A percentile compares a stretch with the other conserved stretches of the same genome.
phyloP scores from a whole-genome alignment of 2,797 vertebrate genomes.

The Arnoldichthys spilopterus region DNA sequence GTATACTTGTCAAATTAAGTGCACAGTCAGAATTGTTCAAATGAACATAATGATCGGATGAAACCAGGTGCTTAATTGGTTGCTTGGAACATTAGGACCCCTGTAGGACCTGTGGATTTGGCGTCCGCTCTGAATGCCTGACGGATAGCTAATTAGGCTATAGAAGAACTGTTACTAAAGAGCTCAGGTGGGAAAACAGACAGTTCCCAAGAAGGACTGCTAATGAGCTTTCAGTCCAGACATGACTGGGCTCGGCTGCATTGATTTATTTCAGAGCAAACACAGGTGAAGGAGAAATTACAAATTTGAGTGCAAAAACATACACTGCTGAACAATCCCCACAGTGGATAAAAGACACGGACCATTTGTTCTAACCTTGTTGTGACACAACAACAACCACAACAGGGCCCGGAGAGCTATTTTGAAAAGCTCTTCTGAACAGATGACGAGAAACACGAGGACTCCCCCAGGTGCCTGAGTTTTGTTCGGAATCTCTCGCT shows the following conservation, averaged over 20 bases:
- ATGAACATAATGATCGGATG: conserved; percentile 43
- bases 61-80: conserved; percentile 51
- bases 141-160: conserved; percentile 52
- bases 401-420: conserved; percentile 43
- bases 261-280: conserved; percentile 50
- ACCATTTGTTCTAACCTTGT: conserved; percentile 54
- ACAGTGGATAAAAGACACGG: conserved; percentile 48
- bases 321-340: conserved; percentile 45
- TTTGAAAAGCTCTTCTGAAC: conserved; percentile 44
- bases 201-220: conserved; percentile 41
- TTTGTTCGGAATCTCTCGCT: conserved; percentile 51
- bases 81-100: conserved; percentile 44
- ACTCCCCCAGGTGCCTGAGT: conserved; percentile 49
- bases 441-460: conserved; percentile 51
- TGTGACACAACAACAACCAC: conserved; percentile 58
- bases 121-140: conserved; percentile 38
- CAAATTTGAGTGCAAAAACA: conserved; percentile 47
- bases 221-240: conserved; percentile 50
- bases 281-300: conserved; percentile 42
- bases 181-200: conserved; percentile 54
- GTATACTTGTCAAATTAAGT: conserved; percentile 54
- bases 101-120: conserved; percentile 48
- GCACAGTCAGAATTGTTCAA: conserved; percentile 42
- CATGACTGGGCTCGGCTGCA: conserved; percentile 21
- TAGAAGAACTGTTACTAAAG: conserved; percentile 51